These are phyloP conservation scores for Drosophila parabipectinata DNA, from an alignment of 1,140 invertebrate species.

Conservation along the genomic window DNA sequence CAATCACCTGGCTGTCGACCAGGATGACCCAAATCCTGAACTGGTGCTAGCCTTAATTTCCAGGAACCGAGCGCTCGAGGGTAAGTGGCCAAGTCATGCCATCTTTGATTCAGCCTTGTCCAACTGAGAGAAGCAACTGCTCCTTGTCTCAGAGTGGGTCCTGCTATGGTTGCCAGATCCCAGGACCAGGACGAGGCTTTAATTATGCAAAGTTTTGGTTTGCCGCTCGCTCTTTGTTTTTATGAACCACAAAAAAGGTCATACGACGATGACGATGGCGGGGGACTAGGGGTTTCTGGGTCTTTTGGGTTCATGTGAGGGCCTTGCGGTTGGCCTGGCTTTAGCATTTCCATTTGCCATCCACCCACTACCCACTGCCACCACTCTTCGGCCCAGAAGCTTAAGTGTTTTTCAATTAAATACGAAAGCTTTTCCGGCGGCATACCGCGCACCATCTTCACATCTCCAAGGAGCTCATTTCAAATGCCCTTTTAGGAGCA, in stretches of 20 bases:
- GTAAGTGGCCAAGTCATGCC: constrained; percentile 85
- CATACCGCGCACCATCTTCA: constrained; percentile 29
- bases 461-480: constrained; percentile 59
- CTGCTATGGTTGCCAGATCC: background rate
- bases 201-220: constrained; percentile 74
- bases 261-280: constrained; percentile 6
- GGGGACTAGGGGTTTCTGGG: constrained; percentile 10
- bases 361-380: constrained; percentile 1
- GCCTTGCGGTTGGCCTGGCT: constrained; percentile 54
- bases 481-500: constrained; percentile 56
- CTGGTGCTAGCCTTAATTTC: constrained; percentile 92
- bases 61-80: constrained; percentile 94
- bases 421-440: constrained; percentile 38
- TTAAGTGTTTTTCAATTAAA: constrained; percentile 80
- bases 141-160: constrained; percentile 26
- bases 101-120: constrained; percentile 58
- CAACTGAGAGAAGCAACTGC: constrained; percentile 9
- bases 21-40: constrained; percentile 89
- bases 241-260: constrained; percentile 39
- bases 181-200: constrained; percentile 25
- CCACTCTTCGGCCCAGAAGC: constrained; percentile 17
- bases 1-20: constrained; percentile 72
- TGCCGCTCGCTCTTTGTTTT: constrained; percentile 44
- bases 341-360: constrained; percentile 34
- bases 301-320: constrained; percentile 36